Base-by-base conservation (phyloP, 2,797 vertebrate species). In the Mus spretus region DNA sequence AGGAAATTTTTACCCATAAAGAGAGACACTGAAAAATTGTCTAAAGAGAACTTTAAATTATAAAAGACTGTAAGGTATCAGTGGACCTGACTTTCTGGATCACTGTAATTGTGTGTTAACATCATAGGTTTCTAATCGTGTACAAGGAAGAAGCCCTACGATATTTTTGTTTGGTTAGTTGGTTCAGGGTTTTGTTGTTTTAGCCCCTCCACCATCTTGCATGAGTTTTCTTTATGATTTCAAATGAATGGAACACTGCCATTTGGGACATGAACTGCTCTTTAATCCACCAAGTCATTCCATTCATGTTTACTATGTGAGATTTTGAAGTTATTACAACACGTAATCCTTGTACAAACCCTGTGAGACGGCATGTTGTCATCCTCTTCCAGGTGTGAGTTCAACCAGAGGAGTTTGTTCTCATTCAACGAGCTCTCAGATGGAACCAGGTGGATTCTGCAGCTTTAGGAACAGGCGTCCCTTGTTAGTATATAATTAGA, bases 221-320 rank as follows among this genome's bases (percentile, higher is more conserved):
- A 47, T 55, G 61, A 70, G 7, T n/a, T 11, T 70, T 92, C 20
- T n/a, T 92, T 77, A 89, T 47, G 26, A 40, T 28, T 88, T 74
- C 67, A 74, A 57, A 57, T n/a, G 92, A 96, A 93, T 20, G 92
- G 72, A 96, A 89, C 10, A 77, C 5, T 94, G 72, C 19, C 1
- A 75, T 44, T 34, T 55, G 37, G 40, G n/a, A 34, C 2, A 57
- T 40, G 89, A 37, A 40, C 37, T 70, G 34, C 65, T 88, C n/a
- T 87, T 81, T 40, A 47, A 85, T 19, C 34, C 72, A 15, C 11
- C 55, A 40, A 81, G 72, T 90, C 26, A 57, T 90, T 86, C 79
- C 37, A 12, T 17, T 77, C 1, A 3, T 77, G 10, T 88, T 85
- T 94, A 67, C 40, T 31, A n/a, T 20, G 61, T 96, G 77, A 5